phyloP scores from a whole-genome alignment of 2,888 invertebrate genomes.

The Parelbella ahira region DNA sequence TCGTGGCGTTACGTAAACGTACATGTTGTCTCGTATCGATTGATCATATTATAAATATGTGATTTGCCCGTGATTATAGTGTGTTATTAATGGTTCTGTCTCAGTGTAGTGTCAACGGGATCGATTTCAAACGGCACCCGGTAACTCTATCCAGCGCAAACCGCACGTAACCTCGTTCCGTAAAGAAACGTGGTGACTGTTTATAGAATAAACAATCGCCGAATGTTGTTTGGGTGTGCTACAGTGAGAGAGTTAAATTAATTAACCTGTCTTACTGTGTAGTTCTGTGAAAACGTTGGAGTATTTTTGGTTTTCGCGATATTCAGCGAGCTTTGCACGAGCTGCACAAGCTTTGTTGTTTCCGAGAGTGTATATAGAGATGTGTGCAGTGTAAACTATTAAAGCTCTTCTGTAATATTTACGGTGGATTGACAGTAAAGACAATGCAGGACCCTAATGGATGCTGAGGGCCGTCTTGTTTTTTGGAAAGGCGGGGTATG shows the following conservation, averaged over 20 bases:
- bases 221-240: slow-evolving; percentile 36
- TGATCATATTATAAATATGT: not conserved
- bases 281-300: slow-evolving; percentile 36
- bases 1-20: slow-evolving; percentile 55
- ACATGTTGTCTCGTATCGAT: slow-evolving; percentile 11
- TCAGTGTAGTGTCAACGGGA: slow-evolving; percentile 22
- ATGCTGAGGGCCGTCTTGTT: slow-evolving; percentile 68
- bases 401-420: not conserved
- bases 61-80: slow-evolving; percentile 17
- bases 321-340: too few relatives aligned
- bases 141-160: slow-evolving; percentile 41
- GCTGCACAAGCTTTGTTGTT: slow-evolving; percentile 1
- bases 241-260: slow-evolving; percentile 31
- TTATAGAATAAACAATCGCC: slow-evolving; percentile 45
- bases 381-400: slow-evolving; percentile 12
- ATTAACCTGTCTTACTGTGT: slow-evolving; percentile 29
- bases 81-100: too few relatives aligned
- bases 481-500: slow-evolving; percentile 73
- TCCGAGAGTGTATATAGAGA: not conserved
- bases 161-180: slow-evolving; percentile 48
- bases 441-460: slow-evolving; percentile 53
- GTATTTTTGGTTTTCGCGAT: slow-evolving; percentile 24
- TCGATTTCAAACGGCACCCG: slow-evolving; percentile 24
- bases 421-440: slow-evolving; percentile 26
- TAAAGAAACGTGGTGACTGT: slow-evolving; percentile 44